Conservation (phyloP, 2,797 vertebrate species). For the Smutsia temminckii region DNA sequence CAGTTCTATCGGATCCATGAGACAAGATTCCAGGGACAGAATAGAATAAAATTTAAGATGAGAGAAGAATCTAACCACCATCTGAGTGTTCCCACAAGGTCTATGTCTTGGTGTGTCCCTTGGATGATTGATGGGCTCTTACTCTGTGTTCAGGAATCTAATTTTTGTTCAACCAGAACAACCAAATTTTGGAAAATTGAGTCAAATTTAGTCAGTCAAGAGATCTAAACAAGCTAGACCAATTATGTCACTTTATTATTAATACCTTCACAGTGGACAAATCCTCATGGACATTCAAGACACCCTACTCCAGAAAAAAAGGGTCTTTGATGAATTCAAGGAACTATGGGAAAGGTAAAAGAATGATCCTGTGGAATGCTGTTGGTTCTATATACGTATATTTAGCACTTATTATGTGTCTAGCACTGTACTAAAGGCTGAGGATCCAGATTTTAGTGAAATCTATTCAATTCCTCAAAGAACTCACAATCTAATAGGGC, state of each 20-base stretch:
- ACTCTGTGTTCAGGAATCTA: neutral
- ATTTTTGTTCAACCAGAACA: neutral
- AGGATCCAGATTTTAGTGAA: slow-evolving; percentile 19
- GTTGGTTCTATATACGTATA: neutral
- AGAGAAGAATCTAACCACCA: neutral
- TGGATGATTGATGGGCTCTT: neutral
- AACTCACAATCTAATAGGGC: neutral
- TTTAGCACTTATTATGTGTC: neutral
- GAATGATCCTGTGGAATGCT: neutral
- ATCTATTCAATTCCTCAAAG: neutral
- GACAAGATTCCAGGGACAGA: neutral
- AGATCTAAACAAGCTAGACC: neutral
- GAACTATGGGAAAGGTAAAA: neutral
- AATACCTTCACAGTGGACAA: neutral
- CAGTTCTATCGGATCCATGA: neutral
- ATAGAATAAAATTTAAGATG: neutral
- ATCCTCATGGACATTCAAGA: slow-evolving; percentile 6
- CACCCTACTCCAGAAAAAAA: neutral
- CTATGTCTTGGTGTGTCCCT: neutral
- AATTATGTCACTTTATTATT: neutral
- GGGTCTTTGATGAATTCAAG: neutral
- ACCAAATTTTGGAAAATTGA: neutral
- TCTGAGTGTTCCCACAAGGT: neutral
- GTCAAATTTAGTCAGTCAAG: neutral
- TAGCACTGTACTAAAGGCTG: neutral